A percentile compares a stretch with the other conserved stretches of the same genome.
Conservation (phyloP, 2,113 vertebrate genomes). For the Podiceps cristatus region DNA sequence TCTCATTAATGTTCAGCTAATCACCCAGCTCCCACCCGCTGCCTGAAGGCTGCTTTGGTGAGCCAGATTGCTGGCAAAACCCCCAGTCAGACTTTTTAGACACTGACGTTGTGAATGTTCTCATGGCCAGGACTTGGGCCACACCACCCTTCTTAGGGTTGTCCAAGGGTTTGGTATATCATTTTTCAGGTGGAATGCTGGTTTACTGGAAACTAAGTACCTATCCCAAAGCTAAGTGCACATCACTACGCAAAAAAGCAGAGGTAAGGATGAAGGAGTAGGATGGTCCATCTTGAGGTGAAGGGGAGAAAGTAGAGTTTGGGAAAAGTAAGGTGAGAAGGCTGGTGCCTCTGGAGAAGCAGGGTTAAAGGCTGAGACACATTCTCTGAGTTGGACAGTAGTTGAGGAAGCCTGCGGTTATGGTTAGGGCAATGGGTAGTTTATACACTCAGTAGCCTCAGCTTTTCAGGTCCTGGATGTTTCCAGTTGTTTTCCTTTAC, state of each 20-base stretch:
- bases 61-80: neutral
- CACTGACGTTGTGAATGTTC: neutral
- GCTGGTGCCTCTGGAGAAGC: neutral
- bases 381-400: neutral
- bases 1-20: neutral
- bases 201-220: neutral
- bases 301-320: neutral
- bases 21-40: neutral
- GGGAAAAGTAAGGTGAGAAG: neutral
- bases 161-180: neutral
- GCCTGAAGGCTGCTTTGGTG: neutral
- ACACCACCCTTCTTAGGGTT: neutral
- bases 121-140: neutral
- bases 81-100: neutral
- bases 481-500: neutral
- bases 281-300: neutral
- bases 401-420: neutral
- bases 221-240: neutral
- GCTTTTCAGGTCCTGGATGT: neutral
- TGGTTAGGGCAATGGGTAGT: neutral
- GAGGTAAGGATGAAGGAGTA: neutral
- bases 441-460: neutral
- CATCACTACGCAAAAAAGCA: neutral
- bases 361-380: neutral
- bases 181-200: neutral